phyloP scores from a whole-genome alignment of 2,888 invertebrate genomes.

The Abscondita cerata region DNA sequence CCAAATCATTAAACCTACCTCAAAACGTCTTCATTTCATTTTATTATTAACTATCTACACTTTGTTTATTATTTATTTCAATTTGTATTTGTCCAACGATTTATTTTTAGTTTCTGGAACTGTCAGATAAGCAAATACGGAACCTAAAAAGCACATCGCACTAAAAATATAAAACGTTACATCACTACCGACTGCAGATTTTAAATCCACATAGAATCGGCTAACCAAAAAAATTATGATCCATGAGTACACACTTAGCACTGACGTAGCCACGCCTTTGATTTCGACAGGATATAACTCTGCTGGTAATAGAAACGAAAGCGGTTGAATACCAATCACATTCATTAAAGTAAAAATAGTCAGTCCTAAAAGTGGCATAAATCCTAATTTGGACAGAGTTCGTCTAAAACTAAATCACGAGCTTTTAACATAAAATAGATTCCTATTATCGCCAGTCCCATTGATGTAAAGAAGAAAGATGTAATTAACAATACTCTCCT shows the following conservation, averaged over 20 bases:
- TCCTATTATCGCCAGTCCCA: neutral
- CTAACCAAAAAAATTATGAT: conserved; percentile 82
- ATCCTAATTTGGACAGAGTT: neutral
- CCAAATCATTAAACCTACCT: too few species aligned
- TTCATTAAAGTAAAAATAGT: neutral
- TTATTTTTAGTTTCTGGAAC: conserved; percentile 64
- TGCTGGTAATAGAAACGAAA: neutral
- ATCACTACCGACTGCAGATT: conserved; percentile 63
- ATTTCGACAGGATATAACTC: neutral
- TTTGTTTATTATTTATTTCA: conserved; percentile 61
- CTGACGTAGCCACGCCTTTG: neutral
- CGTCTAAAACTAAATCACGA: neutral
- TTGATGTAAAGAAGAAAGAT: neutral
- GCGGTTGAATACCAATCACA: neutral
- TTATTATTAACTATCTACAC: too few species aligned
- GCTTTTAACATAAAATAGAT: neutral
- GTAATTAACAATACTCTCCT: neutral
- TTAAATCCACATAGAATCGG: conserved; percentile 70
- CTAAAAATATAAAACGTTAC: conserved; percentile 79
- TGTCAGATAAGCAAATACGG: conserved; percentile 70
- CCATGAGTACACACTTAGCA: conserved; percentile 60
- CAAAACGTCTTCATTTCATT: too few species aligned
- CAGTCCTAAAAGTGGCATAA: neutral
- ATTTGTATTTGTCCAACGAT: conserved; percentile 70
- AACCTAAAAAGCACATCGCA: conserved; percentile 68